Evolutionary conservation across 2,888 invertebrate genomes (phyloP), one percentile per base, ranked within the genome.

Genomic region (Baronia brevicornis): DNA sequence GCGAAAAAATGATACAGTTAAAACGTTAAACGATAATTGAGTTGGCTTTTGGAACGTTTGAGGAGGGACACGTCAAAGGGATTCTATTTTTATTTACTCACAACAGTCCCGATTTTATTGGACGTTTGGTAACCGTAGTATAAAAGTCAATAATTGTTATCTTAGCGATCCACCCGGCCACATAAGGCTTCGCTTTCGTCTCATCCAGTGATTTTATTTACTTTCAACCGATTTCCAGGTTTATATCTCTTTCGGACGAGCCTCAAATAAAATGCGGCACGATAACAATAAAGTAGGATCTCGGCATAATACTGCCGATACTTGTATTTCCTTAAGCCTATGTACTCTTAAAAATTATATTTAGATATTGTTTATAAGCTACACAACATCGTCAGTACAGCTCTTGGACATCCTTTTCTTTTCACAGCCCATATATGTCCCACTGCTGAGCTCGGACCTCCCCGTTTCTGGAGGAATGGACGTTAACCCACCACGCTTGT

Each of bases 211-310:
- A 60, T 59, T 70, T 70, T 78, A 77, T 75, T 75, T 74, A 69
- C 66, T 69, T 61, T 54, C 58, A 64, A 68, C 66, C 70, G 54
- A 69, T 77, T 69, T 41, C 60, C 66, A 72, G 70, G 72, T 77
- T 73, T 74, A 72, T 71, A 70, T 68, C 60, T 67, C 59, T 63
- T 65, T 60, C 53, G 46, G 54, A 57, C 54, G 66, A 67, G 67
- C 63, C 61, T 54, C 64, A 60, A 66, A 75, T 73, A 74, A n/a
- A 74, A 74, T 68, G 74, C 65, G 68, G 67, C 57, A 72, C 73
- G 72, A 71, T 77, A 78, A 78, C 73, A 75, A 69, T 77, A 78
- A 78, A 79, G 67, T 61, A 67, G 78, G 72, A 73, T 78, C 78
- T 73, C 49, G 60, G 59, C 63, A 56, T 63, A 71, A n/a, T 69